Evolutionary conservation across 2,797 vertebrate species (phyloP), one percentile per base, ranked within the genome.

Genomic region (Cheirogaleus major): DNA sequence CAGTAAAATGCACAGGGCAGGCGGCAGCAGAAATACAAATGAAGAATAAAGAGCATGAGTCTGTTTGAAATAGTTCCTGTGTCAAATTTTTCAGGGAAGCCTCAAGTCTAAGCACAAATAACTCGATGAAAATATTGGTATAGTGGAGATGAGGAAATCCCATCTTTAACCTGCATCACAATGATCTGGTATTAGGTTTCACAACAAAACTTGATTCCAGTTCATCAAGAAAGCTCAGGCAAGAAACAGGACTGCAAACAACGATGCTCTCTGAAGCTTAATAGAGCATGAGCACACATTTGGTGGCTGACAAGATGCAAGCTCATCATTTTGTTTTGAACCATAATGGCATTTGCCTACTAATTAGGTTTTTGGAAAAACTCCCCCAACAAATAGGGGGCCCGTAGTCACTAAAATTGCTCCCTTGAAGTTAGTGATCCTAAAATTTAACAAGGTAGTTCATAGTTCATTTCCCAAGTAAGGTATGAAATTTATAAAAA

Each of bases 381-480:
- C 10, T 61, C 43, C 69, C 20, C 35, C 65, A 12, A 52, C 0
- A 55, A 55, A 20, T 89, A 59, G 11, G 2, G 80, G 43, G n/a
- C 12, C 48, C 50, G 14, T 0, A 82, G 45, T 69, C 38, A 72
- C 35, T 67, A 91, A 57, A 23, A 86, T 3, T n/a, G n/a, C 20
- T 86, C 76, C n/a, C 65, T 52, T 82, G 50, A 95, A 89, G 35
- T 32, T 30, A 35, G 12, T 35, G 63, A 91, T 93, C 25, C 72
- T 65, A 88, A 85, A 91, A 78, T 48, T 10, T 48, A 18, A 87
- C 43, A 88, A 59, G 32, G 32, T 25, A 13, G 65, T 88, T 50
- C 30, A 92, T 17, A 13, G 65, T 88, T 50, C 38, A 93, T 93
- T 96, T 92, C 76, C 91, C 76, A 87, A 92, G 70, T 11, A 17